Evolutionary conservation across 2,113 vertebrate genomes (phyloP).

Genomic region (Aegotheles bennettii): DNA sequence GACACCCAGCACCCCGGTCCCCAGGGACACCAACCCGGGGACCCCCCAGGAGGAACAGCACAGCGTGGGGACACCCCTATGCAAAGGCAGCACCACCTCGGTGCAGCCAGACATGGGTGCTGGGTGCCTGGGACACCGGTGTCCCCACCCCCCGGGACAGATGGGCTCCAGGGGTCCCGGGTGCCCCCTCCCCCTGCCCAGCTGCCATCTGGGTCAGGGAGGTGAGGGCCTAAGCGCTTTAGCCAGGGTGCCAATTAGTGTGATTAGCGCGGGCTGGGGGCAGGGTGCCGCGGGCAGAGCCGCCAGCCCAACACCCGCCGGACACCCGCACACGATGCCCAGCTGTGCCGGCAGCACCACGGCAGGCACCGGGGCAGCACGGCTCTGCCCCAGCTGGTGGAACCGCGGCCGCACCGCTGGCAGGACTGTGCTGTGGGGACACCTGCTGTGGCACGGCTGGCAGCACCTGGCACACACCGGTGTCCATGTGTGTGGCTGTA

Average conservation of each 20-base stretch:
- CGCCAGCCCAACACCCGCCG: neutral
- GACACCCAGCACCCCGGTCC: neutral
- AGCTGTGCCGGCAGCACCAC: neutral
- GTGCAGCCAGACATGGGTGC: fast-evolving
- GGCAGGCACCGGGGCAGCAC: neutral
- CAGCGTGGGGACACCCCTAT: neutral
- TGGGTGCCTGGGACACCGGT: fast-evolving
- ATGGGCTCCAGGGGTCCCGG: conserved; percentile 33
- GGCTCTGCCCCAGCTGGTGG: neutral
- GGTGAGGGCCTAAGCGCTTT: conserved; percentile 60
- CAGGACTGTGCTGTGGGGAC: neutral
- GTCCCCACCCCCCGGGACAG: conserved; percentile 37
- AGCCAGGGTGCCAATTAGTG: conserved; percentile 56
- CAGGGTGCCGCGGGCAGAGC: neutral
- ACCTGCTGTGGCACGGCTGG: conserved; percentile 6
- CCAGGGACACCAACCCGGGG: fast-evolving
- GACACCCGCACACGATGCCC: neutral
- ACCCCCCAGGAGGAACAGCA: fast-evolving
- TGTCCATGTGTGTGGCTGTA: neutral
- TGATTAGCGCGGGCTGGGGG: conserved; percentile 3
- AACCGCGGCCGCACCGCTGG: neutral
- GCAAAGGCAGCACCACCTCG: fast-evolving
- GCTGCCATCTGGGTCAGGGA: conserved; percentile 45
- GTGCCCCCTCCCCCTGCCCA: neutral
- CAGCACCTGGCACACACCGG: neutral